Evolutionary conservation across 2,888 invertebrate species (phyloP), one percentile per base, ranked within the genome.

Genomic region (Cryptocephalus primarius): DNA sequence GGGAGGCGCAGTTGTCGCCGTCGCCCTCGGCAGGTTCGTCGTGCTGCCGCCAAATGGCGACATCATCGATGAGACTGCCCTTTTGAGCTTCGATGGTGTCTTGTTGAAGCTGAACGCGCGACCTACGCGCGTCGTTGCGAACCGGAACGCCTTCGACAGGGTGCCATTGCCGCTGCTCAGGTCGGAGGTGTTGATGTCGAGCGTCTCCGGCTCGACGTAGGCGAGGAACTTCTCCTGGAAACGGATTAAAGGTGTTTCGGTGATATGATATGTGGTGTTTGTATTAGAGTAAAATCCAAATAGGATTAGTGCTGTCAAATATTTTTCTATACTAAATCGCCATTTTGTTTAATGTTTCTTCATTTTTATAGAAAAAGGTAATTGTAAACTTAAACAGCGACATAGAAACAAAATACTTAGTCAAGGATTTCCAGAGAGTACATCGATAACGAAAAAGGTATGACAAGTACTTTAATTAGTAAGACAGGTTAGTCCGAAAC

Each of bases 71-170:
- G 94, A 94, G 70, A 95, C 88, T 32, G 94, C 93, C 48, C 94
- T 80, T 72, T 93, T 93, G 61, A 95, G 72, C 70, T 90, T 91
- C 54, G 88, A 88, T 43, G 95, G 94, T 32, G 95, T 94, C 73
- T 92, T 91, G 72, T 91, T 93, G 72, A 95, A 92, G 54, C 93
- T 94, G 65, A 95, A 87, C 55, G 94, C 94, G 57, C 95, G 81
- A 44, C 91, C 91, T 58, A 95, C 91, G 61, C 86, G 78, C 46
- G 89, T 88, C 51, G 86, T 82, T 39, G 89, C 89, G 69, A 88
- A 84, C 76, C 88, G 90, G 66, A 91, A 87, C 54, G 92, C 93
- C 76, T 90, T 92, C 59, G 89, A 88, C 56, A 93, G 75, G 48
- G 91, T 89, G 62, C 89, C 89, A 63, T 86, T 80, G 22, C 22